Percentiles rank a stretch among this genome's conserved stretches.
phyloP scores from a whole-genome alignment of 2,113 vertebrate genomes.

The Emydura subglobosa region DNA sequence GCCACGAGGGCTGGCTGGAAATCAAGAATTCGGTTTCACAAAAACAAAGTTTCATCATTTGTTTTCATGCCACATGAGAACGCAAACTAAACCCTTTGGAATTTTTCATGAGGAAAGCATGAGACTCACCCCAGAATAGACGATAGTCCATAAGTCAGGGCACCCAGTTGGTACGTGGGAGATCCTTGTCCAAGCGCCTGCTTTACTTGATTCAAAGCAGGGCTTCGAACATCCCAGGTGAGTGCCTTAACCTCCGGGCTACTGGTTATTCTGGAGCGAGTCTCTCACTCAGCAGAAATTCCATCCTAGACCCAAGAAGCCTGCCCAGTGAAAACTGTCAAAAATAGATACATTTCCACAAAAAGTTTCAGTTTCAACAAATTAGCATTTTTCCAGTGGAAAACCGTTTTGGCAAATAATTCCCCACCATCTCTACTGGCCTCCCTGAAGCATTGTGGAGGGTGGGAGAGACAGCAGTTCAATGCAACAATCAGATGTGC shows the following conservation, averaged over 20 bases:
- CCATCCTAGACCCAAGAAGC: not conserved
- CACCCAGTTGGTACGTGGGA: not conserved
- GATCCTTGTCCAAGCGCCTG: not conserved
- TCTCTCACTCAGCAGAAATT: not conserved
- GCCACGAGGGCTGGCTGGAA: not conserved
- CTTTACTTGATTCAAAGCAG: not conserved
- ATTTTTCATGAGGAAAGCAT: not conserved
- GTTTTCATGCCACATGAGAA: not conserved
- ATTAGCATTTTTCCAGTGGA: not conserved
- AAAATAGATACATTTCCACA: not conserved
- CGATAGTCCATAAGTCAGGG: not conserved
- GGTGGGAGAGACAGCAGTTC: not conserved
- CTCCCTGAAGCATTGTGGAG: not conserved
- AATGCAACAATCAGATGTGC: too few relatives aligned
- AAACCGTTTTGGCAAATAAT: not conserved
- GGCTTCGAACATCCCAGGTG: not conserved
- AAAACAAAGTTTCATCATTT: not conserved
- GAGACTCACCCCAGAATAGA: not conserved
- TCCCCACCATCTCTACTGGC: not conserved
- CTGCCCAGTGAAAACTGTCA: not conserved
- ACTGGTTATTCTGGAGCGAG: not conserved
- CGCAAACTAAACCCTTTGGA: not conserved
- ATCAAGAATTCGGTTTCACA: not conserved
- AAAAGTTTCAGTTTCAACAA: not conserved
- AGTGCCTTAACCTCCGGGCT: not conserved